A percentile compares a stretch with the other conserved stretches of the same genome.
These are phyloP conservation scores for Lytechinus pictus DNA, from an alignment of 35 echinoderm and acorn worm species.

Conservation along the genomic window DNA sequence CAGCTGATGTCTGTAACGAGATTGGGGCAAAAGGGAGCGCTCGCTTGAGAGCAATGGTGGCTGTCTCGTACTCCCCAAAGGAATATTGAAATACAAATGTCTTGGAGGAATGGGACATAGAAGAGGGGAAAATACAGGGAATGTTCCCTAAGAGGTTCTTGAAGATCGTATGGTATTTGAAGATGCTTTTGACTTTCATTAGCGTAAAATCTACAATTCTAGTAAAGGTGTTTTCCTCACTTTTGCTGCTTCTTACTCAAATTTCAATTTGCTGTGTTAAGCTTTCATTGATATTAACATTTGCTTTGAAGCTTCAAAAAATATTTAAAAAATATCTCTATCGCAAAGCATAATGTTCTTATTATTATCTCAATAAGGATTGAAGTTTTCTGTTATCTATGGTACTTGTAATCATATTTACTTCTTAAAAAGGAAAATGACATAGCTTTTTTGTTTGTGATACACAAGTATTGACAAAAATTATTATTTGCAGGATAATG, in stretches of 20 bases:
- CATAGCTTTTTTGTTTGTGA: too few relatives aligned
- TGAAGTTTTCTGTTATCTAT: too few relatives aligned
- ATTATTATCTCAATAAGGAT: too few relatives aligned
- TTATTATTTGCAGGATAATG: not conserved
- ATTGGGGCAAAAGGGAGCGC: not conserved
- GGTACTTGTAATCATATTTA: too few relatives aligned
- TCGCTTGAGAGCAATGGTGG: not conserved
- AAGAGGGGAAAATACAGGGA: not conserved
- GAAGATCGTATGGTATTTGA: not conserved
- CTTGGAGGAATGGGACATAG: not conserved
- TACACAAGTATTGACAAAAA: not conserved
- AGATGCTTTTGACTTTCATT: conserved; percentile 19
- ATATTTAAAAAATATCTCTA: too few relatives aligned
- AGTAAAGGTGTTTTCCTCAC: not conserved
- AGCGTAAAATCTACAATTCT: not conserved
- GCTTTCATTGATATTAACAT: too few relatives aligned
- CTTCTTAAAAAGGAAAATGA: too few relatives aligned
- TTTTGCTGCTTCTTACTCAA: not conserved
- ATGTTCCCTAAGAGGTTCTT: not conserved
- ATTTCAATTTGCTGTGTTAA: too few relatives aligned
- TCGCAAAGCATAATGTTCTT: too few relatives aligned
- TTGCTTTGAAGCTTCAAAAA: too few relatives aligned
- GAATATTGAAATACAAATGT: not conserved
- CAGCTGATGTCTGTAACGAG: not conserved
- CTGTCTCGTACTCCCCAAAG: not conserved